Evolutionary conservation across 2,113 vertebrate species (phyloP), one percentile per base, ranked within the genome.

Genomic region (Sigmodon hispidus): DNA sequence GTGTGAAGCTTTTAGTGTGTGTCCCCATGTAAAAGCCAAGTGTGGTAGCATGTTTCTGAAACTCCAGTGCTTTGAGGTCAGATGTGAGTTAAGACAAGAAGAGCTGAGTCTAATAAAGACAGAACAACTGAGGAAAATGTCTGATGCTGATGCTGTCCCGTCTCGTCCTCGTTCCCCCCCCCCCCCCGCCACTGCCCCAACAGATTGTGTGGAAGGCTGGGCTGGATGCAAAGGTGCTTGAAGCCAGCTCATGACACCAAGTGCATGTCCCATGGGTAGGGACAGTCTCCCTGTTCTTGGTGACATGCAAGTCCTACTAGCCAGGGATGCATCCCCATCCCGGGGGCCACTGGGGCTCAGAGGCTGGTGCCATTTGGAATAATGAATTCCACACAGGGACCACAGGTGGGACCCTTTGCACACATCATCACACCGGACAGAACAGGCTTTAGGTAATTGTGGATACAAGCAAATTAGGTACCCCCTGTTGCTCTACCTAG

Each of bases 391-490:
- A 57, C 93, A 95, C 55, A 19, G 87, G 96, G 92, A 52, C 93
- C 0, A 0, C 59, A 45, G 89, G 92, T 75, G 87, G 95, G 86
- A 90, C 79, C 90, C 26, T 55, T 69, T 97, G 80, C 5, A 6
- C 40, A 57, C 87, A 94, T 70, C 59, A 85, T 96, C 95, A 67
- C 57, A 92, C 94, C 83, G 94, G 95, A n/a, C 87, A 89, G 92
- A 96, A 70, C 59, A n/a, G 95, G 83, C 94, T 70, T 70, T 92
- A 94, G 96, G 95, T 96, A 70, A 89, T 40, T 91, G 87, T 81
- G 90, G 70, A 0, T 2, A 59, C 40, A 63, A 94, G 77, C 93
- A 43, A 8, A 50, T 93, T 80, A 91, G 45, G 0, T 0, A 24
- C 93, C 96, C 79, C 91, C 57, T 92, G 76, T 92, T 17, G 24